Evolutionary conservation across 1,140 invertebrate species (phyloP).

Genomic region (Heliothis virescens): DNA sequence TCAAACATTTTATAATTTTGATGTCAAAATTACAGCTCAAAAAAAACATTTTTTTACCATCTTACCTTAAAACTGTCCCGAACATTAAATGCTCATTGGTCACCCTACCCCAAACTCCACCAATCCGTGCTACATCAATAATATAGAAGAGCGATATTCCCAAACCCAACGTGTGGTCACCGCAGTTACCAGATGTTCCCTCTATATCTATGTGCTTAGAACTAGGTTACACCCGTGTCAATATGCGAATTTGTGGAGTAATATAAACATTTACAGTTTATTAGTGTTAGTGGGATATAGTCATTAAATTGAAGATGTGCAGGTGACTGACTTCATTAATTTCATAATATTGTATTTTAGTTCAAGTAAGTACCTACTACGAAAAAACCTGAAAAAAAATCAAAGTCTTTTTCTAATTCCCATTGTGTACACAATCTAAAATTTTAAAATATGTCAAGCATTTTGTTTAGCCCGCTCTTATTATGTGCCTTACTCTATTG

Average conservation of each 20-base stretch:
- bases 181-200: constrained; percentile 46
- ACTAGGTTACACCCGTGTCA: constrained; percentile 9
- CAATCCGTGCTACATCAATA: not conserved
- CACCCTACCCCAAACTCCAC: not conserved
- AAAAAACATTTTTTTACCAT: too few relatives aligned
- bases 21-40: too few relatives aligned
- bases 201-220: constrained; percentile 16
- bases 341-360: not conserved
- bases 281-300: not conserved
- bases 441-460: too few relatives aligned
- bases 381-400: too few relatives aligned
- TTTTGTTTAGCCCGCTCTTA: not conserved
- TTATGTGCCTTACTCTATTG: not conserved
- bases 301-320: too few relatives aligned
- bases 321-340: too few relatives aligned
- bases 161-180: constrained; percentile 54
- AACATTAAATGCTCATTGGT: too few relatives aligned
- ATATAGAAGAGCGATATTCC: constrained; percentile 44
- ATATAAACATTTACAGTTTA: not conserved
- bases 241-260: not conserved
- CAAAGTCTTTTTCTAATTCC: too few relatives aligned
- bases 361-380: too few relatives aligned
- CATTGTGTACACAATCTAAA: too few relatives aligned
- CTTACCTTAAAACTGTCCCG: too few relatives aligned
- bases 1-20: too few relatives aligned